Evolutionary conservation across 2,888 invertebrate genomes (phyloP).

Genomic region (Euplexia lucipara): DNA sequence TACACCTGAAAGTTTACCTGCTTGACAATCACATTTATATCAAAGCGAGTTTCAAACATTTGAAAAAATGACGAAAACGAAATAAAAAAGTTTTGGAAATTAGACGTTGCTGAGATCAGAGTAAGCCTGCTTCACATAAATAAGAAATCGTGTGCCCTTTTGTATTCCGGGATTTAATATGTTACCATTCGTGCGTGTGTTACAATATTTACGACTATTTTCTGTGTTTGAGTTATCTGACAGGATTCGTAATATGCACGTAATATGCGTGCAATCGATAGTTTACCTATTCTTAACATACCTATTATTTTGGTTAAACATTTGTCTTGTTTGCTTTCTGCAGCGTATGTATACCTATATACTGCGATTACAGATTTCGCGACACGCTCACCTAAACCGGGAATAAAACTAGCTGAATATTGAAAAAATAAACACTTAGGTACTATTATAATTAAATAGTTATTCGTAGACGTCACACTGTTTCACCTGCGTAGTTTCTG

Average conservation of each 20-base stretch:
- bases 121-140: slow-evolving; percentile 14
- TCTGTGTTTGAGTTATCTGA: slow-evolving; percentile 15
- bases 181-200: slow-evolving; percentile 18
- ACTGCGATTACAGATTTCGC: too few species aligned
- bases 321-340: too few species aligned
- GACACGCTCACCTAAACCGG: too few species aligned
- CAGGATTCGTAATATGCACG: background rate
- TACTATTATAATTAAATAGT: too few species aligned
- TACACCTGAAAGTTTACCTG: slow-evolving; percentile 16
- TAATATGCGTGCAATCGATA: too few species aligned
- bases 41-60: slow-evolving; percentile 37
- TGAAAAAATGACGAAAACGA: slow-evolving; percentile 16
- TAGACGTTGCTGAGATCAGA: slow-evolving; percentile 7
- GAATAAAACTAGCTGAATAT: too few species aligned
- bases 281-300: too few species aligned
- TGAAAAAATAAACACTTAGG: too few species aligned
- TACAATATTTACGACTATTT: slow-evolving; percentile 30
- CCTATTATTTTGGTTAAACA: too few species aligned
- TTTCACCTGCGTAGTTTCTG: too few species aligned
- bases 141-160: slow-evolving; percentile 13
- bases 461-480: too few species aligned
- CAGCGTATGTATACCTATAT: too few species aligned
- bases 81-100: slow-evolving; percentile 35
- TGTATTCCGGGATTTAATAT: slow-evolving; percentile 22
- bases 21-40: slow-evolving; percentile 27